Percentiles rank a stretch among this genome's conserved stretches.
phyloP scores from a whole-genome alignment of 37 sponge, comb jelly and placozoan genomes.

The Crambe crambe region DNA sequence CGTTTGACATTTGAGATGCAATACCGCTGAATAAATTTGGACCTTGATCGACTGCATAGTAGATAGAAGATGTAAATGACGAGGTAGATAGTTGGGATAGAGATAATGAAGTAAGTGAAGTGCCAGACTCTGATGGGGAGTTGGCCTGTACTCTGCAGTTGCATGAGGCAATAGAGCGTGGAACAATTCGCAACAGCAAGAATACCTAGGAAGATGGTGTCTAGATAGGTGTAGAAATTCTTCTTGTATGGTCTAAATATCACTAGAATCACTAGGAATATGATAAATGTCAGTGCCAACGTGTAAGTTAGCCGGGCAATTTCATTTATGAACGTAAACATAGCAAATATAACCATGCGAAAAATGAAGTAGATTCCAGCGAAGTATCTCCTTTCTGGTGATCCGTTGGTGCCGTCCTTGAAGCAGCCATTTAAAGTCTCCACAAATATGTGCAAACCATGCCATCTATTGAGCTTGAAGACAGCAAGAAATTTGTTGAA shows the following conservation, averaged over 20 bases:
- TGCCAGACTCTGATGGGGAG: not conserved
- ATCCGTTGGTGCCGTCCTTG: slow-evolving; percentile 26
- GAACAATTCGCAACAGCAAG: not conserved
- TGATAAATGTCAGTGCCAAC: not conserved
- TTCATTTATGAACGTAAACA: not conserved
- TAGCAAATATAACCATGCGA: slow-evolving; percentile 14
- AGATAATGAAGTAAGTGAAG: slow-evolving; percentile 1
- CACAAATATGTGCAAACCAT: slow-evolving; percentile 18
- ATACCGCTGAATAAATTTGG: not conserved
- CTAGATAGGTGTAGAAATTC: slow-evolving; percentile 24
- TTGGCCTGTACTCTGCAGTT: not conserved
- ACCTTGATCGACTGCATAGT: not conserved
- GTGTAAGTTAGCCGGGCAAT: not conserved
- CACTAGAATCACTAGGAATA: not conserved
- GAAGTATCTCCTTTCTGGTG: slow-evolving; percentile 41
- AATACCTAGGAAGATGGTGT: slow-evolving; percentile 14
- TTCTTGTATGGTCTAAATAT: slow-evolving; percentile 46
- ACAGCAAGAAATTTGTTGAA: slow-evolving; percentile 22
- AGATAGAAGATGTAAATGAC: not conserved
- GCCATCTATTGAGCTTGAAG: not conserved
- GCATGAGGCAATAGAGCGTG: not conserved
- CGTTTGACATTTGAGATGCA: not conserved
- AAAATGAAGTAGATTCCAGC: slow-evolving; percentile 48
- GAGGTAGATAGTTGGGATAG: slow-evolving; percentile 16
- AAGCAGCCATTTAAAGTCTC: slow-evolving; percentile 62